Evolutionary conservation across 2,888 invertebrate genomes (phyloP), one percentile per base, ranked within the genome.

Genomic region (Epinotia ramella): DNA sequence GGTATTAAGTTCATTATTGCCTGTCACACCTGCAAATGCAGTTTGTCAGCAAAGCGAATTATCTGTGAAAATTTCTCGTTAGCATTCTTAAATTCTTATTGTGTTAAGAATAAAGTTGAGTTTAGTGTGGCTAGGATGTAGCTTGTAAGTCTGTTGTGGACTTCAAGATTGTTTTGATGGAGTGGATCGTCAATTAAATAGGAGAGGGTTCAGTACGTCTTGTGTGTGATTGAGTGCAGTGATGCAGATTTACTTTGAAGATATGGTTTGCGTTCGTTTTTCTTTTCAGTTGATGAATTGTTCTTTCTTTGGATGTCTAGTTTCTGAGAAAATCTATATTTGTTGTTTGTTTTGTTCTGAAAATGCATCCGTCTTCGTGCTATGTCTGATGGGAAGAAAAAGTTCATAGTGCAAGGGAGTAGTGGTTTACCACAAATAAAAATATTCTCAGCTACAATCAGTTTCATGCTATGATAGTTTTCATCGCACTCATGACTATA

Each of bases 121-220:
- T 81, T 86, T 82, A 78, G 80, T 80, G 81, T 81, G 80, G 79
- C 75, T 76, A 46, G 44, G 57, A 64, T 77, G 77, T 75, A 62
- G 78, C 72, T 33, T 56, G 49, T 78, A 78, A 78, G 81, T 84
- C 87, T 83, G 88, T 84, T 79, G 82, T 76, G 80, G 77, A 83
- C 86, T 87, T 86, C 87, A 88, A 87, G 89, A 88, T 88, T 90
- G 88, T 89, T 90, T 89, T 94, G 93, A 93, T 93, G 88, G 92
- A 94, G 93, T 93, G 91, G 89, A 84, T 89, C 89, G 92, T 92
- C 94, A 93, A 93, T 93, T 93, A 93, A 89, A 89, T 88, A 87
- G 87, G 87, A 88, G 88, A 90, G 89, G 89, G 89, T 88, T 90
- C 87, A 83, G 87, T 86, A 86, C 86, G 86, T 89, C 88, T 87